Base-by-base conservation (phyloP, 1,140 invertebrate species). In the Papilio aristodemus region DNA sequence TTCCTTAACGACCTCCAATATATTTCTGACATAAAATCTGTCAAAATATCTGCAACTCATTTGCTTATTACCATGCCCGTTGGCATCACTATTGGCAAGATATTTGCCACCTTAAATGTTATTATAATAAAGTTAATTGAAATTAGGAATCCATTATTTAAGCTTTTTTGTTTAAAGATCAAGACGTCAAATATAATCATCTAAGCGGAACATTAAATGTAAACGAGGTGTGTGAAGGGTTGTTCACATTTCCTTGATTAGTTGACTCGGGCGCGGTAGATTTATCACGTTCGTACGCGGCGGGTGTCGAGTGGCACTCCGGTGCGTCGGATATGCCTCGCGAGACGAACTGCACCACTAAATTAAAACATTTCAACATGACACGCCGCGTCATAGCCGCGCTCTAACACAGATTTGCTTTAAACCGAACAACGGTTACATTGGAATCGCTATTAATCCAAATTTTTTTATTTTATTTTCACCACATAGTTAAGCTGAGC, bases 311-410 rank as follows among this genome's bases (percentile, higher is more conserved):
- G 84, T 88, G 77, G 76, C 81, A 74, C 73, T 68, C 70, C 73
- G 73, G 75, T 81, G 74, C 75, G 70, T 70, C 75, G 77, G 76
- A 78, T 81, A 81, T 81, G 78, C 73, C 68, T 72, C 69, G 67
- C 76, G 75, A 85, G 84, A 87, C 79, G 78, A 72, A 83, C 77
- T 76, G 78, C 77, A 70, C 63, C 81, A 86, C 79, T 89, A 91
- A 89, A 89, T 91, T 89, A 91, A 87, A 87, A 89, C 86, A 86
- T 89, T 91, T 84, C 79, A 81, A 84, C 83, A 80, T 89, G 89
- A 89, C 87, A 89, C 82, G 79, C 71, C 59, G 72, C 81, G 87
- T 88, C 86, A 84, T 77, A 79, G 76, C 69, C 70, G 66, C 68
- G 69, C 83, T 85, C 84, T 83, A 82, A 85, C 77, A 74, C 75